Conservation (phyloP, 1,140 invertebrate species). For the Mylabris phalerata region DNA sequence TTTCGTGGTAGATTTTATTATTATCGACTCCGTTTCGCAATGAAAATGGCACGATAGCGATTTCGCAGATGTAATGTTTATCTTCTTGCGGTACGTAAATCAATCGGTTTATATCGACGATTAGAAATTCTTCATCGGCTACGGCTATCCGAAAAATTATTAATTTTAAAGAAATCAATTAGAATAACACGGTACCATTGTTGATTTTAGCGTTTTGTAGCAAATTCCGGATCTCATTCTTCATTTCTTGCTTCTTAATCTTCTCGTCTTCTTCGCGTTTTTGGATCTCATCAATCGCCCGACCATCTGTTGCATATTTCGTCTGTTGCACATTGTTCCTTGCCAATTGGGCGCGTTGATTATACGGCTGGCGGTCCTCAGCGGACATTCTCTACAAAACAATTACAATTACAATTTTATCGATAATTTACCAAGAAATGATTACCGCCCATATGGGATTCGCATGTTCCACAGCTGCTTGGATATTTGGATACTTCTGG, state of each 20-base stretch:
- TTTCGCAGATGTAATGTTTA: constrained; percentile 41
- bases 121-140: background rate
- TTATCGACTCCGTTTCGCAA: constrained; percentile 46
- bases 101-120: background rate
- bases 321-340: constrained; percentile 3
- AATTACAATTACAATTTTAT: background rate
- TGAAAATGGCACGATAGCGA: constrained; percentile 43
- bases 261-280: background rate
- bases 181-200: background rate
- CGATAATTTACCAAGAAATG: background rate
- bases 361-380: constrained; percentile 25
- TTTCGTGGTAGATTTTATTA: constrained; percentile 43
- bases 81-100: constrained; percentile 17
- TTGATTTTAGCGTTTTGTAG: background rate
- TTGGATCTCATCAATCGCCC: constrained; percentile 18
- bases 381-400: constrained; percentile 12
- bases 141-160: background rate
- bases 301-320: constrained; percentile 23
- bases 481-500: constrained; percentile 9
- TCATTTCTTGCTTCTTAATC: constrained; percentile 16
- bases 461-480: constrained; percentile 18
- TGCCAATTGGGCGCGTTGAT: constrained; percentile 10
- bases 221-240: constrained; percentile 18
- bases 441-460: constrained; percentile 26
- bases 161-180: background rate